These are phyloP conservation scores for Lasioglossum calceatum DNA, from an alignment of 2,888 invertebrate genomes.

Conservation along the genomic window DNA sequence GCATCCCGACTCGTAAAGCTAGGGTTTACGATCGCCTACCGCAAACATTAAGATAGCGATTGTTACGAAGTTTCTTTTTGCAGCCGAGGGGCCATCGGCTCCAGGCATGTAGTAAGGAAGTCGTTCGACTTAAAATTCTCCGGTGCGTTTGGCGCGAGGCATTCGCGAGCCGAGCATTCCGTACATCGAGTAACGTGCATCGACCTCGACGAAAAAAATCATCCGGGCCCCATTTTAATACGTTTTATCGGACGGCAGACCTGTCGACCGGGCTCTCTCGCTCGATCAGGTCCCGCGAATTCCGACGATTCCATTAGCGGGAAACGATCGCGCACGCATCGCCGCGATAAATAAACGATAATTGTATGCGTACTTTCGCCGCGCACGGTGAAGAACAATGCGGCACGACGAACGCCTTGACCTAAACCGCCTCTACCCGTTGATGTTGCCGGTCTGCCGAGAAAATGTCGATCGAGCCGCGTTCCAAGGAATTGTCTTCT, in stretches of 20 bases:
- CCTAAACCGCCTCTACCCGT: constrained; percentile 58
- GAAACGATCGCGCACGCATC: constrained; percentile 23
- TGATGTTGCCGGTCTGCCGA: constrained; percentile 13
- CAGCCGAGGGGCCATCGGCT: background rate
- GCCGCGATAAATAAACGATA: constrained; percentile 54
- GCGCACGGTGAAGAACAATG: constrained; percentile 55
- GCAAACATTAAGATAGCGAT: constrained; percentile 29
- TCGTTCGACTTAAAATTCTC: constrained; percentile 43
- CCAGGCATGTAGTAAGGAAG: constrained; percentile 40
- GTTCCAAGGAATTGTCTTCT: constrained; percentile 1
- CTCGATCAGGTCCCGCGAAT: constrained; percentile 5
- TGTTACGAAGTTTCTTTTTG: constrained; percentile 19
- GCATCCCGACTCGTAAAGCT: constrained; percentile 27
- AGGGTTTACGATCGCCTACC: constrained; percentile 23
- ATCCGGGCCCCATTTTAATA: constrained; percentile 23
- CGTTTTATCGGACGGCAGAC: constrained; percentile 27
- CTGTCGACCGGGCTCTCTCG: background rate
- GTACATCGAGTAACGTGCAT: background rate
- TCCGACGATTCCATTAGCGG: constrained; percentile 34
- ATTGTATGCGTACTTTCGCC: constrained; percentile 65
- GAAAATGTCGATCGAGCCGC: constrained; percentile 57
- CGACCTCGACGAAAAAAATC: constrained; percentile 31
- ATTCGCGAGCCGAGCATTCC: constrained; percentile 36
- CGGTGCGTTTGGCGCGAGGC: constrained; percentile 24
- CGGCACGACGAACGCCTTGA: constrained; percentile 59